These are phyloP conservation scores for Bugulina stolonifera DNA, from an alignment of 2,888 invertebrate species.

Conservation along the genomic window DNA sequence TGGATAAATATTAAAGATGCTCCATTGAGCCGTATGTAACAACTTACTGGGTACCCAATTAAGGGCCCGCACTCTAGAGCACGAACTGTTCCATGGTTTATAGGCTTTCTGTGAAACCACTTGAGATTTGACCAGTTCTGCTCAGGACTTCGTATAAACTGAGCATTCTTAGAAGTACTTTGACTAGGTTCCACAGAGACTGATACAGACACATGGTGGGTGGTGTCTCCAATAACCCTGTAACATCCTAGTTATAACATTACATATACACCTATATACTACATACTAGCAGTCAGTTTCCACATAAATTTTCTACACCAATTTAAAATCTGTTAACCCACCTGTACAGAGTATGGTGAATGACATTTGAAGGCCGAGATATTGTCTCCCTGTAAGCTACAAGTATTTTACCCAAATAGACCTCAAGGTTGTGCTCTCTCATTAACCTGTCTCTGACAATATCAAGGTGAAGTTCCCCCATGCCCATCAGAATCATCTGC, in stretches of 20 bases:
- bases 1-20: too few relatives aligned
- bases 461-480: constrained; percentile 96
- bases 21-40: too few relatives aligned
- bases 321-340: neutral
- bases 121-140: constrained; percentile 61
- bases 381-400: constrained; percentile 80
- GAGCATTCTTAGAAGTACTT: constrained; percentile 34
- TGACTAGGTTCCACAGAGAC: constrained; percentile 61
- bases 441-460: constrained; percentile 79
- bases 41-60: constrained; percentile 74
- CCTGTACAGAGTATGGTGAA: constrained; percentile 13
- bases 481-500: constrained; percentile 75
- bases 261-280: too few relatives aligned
- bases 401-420: constrained; percentile 80
- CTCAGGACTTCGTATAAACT: constrained; percentile 40
- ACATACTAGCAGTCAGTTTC: neutral
- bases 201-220: constrained; percentile 61
- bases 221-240: constrained; percentile 62
- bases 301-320: neutral
- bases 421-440: constrained; percentile 83
- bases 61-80: constrained; percentile 66
- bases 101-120: constrained; percentile 64
- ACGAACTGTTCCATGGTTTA: constrained; percentile 66
- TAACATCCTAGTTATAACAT: neutral
- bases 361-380: neutral